Conservation (phyloP, 2,888 invertebrate genomes). For the Pemphredon lugubris region DNA sequence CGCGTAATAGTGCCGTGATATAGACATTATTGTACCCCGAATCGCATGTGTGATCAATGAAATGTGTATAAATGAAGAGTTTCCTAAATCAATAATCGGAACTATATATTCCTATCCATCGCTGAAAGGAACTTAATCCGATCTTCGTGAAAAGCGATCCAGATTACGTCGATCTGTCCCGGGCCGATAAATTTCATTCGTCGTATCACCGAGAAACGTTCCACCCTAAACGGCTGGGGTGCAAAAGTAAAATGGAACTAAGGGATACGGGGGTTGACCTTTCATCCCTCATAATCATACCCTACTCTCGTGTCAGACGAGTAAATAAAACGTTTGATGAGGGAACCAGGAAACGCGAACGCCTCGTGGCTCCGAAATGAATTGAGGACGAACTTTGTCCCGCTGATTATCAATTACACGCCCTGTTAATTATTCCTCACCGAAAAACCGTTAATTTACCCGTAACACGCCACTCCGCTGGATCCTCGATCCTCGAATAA, state of each 20-base stretch:
- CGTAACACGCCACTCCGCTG: no score
- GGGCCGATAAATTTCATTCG: slow-evolving; percentile 16
- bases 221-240: slow-evolving; percentile 13
- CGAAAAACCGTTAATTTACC: no score
- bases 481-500: no score
- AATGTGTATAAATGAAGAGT: no score
- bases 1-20: no score
- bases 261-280: slow-evolving; percentile 1
- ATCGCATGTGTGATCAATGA: no score
- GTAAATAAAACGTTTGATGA: neutral
- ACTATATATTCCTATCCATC: no score
- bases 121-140: slow-evolving; percentile 24
- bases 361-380: neutral
- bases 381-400: neutral
- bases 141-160: slow-evolving; percentile 30
- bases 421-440: neutral
- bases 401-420: neutral
- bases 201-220: neutral
- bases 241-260: slow-evolving; percentile 10
- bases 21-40: no score
- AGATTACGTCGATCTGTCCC: slow-evolving; percentile 20
- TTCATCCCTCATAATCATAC: slow-evolving; percentile 19
- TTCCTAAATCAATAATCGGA: no score
- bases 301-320: slow-evolving; percentile 2
- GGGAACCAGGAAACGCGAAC: slow-evolving; percentile 1